Base-by-base conservation (phyloP, 2,888 invertebrate species). In the Drosophila paramelanica region DNA sequence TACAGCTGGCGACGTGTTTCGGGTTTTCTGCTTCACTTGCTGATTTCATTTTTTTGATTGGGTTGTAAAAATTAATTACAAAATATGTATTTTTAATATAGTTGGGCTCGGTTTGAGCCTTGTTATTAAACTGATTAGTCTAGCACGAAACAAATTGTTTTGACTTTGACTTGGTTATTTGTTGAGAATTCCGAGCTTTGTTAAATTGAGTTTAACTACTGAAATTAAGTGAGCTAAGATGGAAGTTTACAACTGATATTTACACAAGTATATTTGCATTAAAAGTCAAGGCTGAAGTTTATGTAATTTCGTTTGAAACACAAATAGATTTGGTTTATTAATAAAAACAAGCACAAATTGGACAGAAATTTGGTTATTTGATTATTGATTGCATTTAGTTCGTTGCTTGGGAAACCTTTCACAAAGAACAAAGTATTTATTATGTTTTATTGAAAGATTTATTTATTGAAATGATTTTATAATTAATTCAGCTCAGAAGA, bases 1-100 rank as follows among this genome's bases (percentile, higher is more conserved):
- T 73, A 52, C 62, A 62, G 51, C 59, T 72, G 41, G 49, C 64
- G 53, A 70, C 58, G 71, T 70, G 62, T 58, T 57, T 49, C 31
- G 41, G 36, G 13, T 39, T 65, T 33, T 66, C 27, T 38, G 31
- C 50, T 41, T 50, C 53, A 39, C 25, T 57, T 46, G 55, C 56
- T 46, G 67, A 59, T 66, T 66, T 57, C 49, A 57, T 58, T 47
- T 61, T 61, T 61, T 50, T 45, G 72, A 73, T 73, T 72, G 73
- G 27, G 14, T 23, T 66, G 77, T 71, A 71, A 77, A 71, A 74
- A 33, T 71, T 56, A 77, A 75, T 75, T 72, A 67, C 77, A 47
- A 75, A 72, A 60, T 73, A 76, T 61, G 72, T 76, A 60, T 36
- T 76, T 73, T 74, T 74, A 74, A 74, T 71, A 61, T 72, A 71